Evolutionary conservation across 2,888 invertebrate genomes (phyloP), one percentile per base, ranked within the genome.

Genomic region (Nymphalis c-album): DNA sequence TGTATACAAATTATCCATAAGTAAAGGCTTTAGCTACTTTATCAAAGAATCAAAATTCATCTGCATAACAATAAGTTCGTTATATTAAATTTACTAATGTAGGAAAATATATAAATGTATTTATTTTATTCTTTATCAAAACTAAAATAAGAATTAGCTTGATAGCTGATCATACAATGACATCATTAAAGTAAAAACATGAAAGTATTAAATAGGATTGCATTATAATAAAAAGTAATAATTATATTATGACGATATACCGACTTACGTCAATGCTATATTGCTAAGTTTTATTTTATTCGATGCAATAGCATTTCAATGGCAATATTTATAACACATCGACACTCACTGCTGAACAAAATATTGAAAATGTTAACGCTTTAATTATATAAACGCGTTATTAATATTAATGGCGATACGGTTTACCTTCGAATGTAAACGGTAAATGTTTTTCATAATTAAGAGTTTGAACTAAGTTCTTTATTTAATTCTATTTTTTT

Each of bases 171-270:
- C 40, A 31, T 31, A 31, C 16, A 7, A 55, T 55, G 26, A 31
- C 53, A 55, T 31, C 26, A 55, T 55, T 55, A 17, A 22, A 17
- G n/a, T 55, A 31, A 55, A 55, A 31, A 55, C 26, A 55, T 31
- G 53, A 55, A 55, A 31, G 16, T 55, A 7, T 55, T 31, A 31
- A 55, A 55, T 31, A 18, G 50, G 31, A 7, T 55, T 55, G 53
- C 53, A 7, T 26, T 55, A 31, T 31, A 31, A 55, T 51, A 55
- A 55, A 31, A 55, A 55, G 26, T 17, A 55, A 55, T 55, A 55
- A 55, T 55, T 55, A 31, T 31, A 22, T 51, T 55, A 55, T 55
- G 31, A 55, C 53, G 17, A 31, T 16, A 31, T 31, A 31, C 26
- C 7, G 53, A 55, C 31, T 55, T 17, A 55, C 53, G n/a, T 55